Evolutionary conservation across 2,888 invertebrate species (phyloP).

Genomic region (Colletes collaris): DNA sequence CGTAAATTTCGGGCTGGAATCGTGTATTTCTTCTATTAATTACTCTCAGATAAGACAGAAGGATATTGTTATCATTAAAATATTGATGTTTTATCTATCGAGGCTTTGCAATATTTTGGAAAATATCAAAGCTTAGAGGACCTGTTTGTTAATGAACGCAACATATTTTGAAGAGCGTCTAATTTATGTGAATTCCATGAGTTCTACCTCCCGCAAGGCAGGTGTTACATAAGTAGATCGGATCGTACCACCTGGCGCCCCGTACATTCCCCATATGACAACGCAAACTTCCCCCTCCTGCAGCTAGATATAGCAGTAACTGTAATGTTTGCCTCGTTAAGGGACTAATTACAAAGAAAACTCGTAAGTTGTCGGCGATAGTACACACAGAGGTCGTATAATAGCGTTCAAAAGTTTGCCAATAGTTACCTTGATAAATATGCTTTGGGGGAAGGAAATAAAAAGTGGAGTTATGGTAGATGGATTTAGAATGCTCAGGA

Average conservation of each 20-base stretch:
- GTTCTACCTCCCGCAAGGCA: slow-evolving; percentile 64
- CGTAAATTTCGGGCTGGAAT: too few species aligned
- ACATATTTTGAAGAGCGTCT: neutral
- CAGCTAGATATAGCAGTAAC: slow-evolving; percentile 24
- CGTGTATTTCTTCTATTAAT: too few species aligned
- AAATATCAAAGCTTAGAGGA: neutral
- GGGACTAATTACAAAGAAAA: slow-evolving; percentile 33
- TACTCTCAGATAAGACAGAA: too few species aligned
- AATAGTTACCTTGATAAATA: too few species aligned
- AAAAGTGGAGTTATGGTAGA: too few species aligned
- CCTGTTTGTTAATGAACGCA: neutral
- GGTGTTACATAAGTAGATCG: slow-evolving; percentile 66
- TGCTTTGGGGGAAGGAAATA: too few species aligned
- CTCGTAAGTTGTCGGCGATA: neutral
- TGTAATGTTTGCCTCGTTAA: slow-evolving; percentile 40
- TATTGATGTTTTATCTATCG: too few species aligned
- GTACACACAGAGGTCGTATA: too few species aligned
- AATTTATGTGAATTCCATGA: slow-evolving; percentile 61
- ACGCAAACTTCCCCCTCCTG: slow-evolving; percentile 9
- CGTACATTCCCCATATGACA: slow-evolving; percentile 58
- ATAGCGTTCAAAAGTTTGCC: too few species aligned
- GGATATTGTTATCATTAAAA: too few species aligned
- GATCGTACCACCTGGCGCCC: slow-evolving; percentile 66
- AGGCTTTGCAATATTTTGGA: too few species aligned
- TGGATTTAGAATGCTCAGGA: too few species aligned